Conservation (phyloP, 1,140 invertebrate genomes). For the Diabrotica virgifera region DNA sequence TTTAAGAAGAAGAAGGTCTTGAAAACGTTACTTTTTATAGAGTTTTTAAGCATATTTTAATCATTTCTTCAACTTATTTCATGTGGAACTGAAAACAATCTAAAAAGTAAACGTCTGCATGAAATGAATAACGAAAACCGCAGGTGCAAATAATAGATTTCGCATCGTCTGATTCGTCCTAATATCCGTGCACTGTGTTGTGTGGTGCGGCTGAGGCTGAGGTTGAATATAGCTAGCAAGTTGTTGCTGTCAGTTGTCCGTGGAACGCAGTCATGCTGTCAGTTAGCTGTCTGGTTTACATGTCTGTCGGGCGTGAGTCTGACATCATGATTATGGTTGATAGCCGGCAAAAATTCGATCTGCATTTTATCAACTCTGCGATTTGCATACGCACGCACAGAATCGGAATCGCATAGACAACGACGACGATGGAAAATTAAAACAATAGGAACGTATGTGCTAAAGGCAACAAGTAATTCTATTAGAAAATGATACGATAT, state of each 20-base stretch:
- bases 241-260: slow-evolving; percentile 44
- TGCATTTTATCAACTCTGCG: slow-evolving; percentile 41
- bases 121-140: no score
- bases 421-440: no score
- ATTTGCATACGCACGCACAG: slow-evolving; percentile 32
- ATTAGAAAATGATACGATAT: no score
- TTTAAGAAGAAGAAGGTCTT: no score
- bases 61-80: no score
- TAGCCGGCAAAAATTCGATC: slow-evolving; percentile 42
- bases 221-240: slow-evolving; percentile 28
- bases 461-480: no score
- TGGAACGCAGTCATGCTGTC: slow-evolving; percentile 38
- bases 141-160: not conserved
- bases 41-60: no score
- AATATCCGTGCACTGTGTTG: not conserved
- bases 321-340: slow-evolving; percentile 38
- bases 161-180: not conserved
- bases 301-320: slow-evolving; percentile 36
- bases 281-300: slow-evolving; percentile 44
- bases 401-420: not conserved
- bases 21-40: no score
- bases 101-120: no score
- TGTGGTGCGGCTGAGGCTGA: not conserved
- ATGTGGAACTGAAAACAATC: no score
- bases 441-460: no score